phyloP scores from a whole-genome alignment of 1,140 invertebrate species.

The Cotesia glomerata region DNA sequence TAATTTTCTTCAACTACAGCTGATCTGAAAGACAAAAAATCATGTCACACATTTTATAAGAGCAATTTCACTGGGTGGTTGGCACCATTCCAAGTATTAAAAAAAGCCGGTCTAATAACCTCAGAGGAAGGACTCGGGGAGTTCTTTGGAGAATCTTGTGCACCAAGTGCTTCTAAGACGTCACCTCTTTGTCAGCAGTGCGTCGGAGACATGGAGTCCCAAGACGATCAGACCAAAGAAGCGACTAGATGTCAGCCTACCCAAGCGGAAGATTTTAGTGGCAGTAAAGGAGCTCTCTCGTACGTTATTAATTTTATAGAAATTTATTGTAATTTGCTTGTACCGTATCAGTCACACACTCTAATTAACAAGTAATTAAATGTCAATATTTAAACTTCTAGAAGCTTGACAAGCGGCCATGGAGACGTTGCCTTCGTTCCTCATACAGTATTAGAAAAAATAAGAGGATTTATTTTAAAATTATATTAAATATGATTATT shows the following conservation, averaged over 20 bases:
- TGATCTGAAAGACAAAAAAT: constrained; percentile 64
- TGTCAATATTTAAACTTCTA: constrained; percentile 18
- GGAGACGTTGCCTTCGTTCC: constrained; percentile 70
- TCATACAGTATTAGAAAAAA: constrained; percentile 46
- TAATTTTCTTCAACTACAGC: constrained; percentile 35
- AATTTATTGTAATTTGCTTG: neutral
- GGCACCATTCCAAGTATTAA: constrained; percentile 62
- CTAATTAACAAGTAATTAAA: neutral
- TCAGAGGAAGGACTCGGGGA: constrained; percentile 56
- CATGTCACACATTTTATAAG: constrained; percentile 64
- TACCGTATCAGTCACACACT: neutral
- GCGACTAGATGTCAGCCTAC: constrained; percentile 56
- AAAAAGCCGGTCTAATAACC: constrained; percentile 58
- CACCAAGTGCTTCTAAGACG: constrained; percentile 52
- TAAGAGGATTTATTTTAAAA: constrained; percentile 22
- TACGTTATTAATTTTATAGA: constrained; percentile 48
- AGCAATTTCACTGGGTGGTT: constrained; percentile 62
- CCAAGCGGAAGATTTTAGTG: constrained; percentile 55
- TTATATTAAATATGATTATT: too few species aligned
- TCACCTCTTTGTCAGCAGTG: constrained; percentile 58
- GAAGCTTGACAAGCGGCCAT: constrained; percentile 69
- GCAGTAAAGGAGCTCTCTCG: constrained; percentile 68
- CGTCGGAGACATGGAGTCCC: constrained; percentile 51
- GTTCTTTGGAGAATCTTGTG: constrained; percentile 64
- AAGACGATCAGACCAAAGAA: constrained; percentile 43